These are phyloP conservation scores for Anneissia japonica DNA, from an alignment of 35 echinoderm and acorn worm genomes.

Conservation along the genomic window DNA sequence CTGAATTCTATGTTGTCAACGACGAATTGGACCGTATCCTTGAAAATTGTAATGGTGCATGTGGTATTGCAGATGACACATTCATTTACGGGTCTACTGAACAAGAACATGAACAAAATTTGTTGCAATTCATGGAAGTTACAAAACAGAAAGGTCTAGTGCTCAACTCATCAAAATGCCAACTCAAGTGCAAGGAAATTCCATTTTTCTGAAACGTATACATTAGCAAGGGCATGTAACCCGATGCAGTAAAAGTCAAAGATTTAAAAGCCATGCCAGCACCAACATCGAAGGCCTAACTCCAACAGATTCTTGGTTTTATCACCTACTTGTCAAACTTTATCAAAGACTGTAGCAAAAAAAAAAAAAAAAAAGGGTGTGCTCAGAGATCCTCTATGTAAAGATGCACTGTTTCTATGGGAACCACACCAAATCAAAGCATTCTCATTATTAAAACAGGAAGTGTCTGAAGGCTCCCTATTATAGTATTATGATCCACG, in stretches of 20 bases:
- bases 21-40: constrained; percentile 14
- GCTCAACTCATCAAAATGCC: constrained; percentile 19
- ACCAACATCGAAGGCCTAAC: constrained; percentile 40
- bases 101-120: constrained; percentile 17
- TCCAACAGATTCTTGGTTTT: not conserved
- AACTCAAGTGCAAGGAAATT: constrained; percentile 6
- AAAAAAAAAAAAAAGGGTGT: not conserved
- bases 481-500: constrained; percentile 16
- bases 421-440: constrained; percentile 18
- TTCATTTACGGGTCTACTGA: constrained; percentile 22
- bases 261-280: not conserved
- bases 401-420: constrained; percentile 14
- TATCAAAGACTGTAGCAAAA: not conserved
- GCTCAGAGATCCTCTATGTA: constrained; percentile 8
- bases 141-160: constrained; percentile 9
- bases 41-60: not conserved
- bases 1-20: constrained; percentile 17
- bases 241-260: not conserved
- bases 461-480: not conserved
- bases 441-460: not conserved
- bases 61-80: constrained; percentile 13
- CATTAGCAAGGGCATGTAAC: not conserved
- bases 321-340: constrained; percentile 18
- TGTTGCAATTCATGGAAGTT: constrained; percentile 16
- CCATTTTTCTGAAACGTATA: constrained; percentile 12